A percentile compares a stretch with the other conserved stretches of the same genome.
Evolutionary conservation across 2,797 vertebrate species (phyloP).

Genomic region (Momotus momota): DNA sequence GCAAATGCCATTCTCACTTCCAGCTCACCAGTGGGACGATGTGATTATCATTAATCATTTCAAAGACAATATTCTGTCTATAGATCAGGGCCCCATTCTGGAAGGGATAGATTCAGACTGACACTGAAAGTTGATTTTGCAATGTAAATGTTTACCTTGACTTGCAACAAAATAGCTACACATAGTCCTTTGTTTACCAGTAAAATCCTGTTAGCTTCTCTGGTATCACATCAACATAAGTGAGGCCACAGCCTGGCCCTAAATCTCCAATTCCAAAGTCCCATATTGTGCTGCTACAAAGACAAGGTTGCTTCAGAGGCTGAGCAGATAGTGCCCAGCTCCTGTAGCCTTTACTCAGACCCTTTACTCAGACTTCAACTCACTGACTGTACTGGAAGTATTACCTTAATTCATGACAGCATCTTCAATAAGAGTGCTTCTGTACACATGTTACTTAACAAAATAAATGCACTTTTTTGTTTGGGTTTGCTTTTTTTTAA

Average conservation of each 20-base stretch:
- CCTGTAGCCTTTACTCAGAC: not conserved
- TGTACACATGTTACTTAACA: not conserved
- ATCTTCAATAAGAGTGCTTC: not conserved
- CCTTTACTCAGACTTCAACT: not conserved
- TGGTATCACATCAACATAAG: not conserved
- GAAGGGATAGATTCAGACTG: not conserved
- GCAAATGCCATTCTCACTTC: not conserved
- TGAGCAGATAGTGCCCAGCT: not conserved
- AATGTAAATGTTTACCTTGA: not conserved
- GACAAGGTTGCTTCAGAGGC: not conserved
- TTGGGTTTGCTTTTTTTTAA: not conserved
- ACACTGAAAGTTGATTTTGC: not conserved
- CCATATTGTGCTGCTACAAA: not conserved
- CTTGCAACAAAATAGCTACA: not conserved
- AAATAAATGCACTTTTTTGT: not conserved
- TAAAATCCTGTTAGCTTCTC: not conserved
- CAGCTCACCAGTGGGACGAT: not conserved
- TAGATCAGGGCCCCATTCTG: not conserved
- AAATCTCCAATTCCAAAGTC: not conserved
- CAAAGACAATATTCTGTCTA: not conserved
- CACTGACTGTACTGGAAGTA: not conserved
- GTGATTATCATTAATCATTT: not conserved
- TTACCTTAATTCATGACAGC: not conserved
- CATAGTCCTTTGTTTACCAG: not conserved
- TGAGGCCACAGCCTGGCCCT: not conserved